Percentiles rank a stretch among this genome's conserved stretches.
Evolutionary conservation across 2,888 invertebrate species (phyloP).

Genomic region (Biston stratarius): DNA sequence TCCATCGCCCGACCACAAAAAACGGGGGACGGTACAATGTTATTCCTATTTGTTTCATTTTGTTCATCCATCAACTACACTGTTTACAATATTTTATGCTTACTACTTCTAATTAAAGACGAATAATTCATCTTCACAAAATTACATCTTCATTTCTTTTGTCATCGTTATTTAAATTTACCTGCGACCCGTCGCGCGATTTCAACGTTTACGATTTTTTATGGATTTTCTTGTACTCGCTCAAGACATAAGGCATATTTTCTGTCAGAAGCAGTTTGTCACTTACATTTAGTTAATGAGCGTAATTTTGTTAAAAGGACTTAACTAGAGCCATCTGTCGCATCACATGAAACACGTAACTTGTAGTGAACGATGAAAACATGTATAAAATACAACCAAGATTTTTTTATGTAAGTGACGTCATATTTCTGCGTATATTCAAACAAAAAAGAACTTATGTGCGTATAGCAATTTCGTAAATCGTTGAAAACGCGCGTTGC

Average conservation of each 20-base stretch:
- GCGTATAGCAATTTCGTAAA: conserved; percentile 23
- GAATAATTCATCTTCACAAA: conserved; percentile 52
- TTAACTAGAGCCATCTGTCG: not conserved
- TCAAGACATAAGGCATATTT: not conserved
- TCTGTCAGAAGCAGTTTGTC: not conserved
- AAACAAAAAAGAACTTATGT: not conserved
- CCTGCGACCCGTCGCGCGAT: conserved; percentile 44
- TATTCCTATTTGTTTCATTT: conserved; percentile 37
- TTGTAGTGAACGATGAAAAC: no score
- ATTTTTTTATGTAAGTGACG: no score
- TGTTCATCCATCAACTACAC: conserved; percentile 39
- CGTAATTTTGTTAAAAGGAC: not conserved
- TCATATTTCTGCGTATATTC: no score
- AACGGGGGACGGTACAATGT: conserved; percentile 28
- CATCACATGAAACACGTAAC: not conserved
- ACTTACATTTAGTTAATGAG: not conserved
- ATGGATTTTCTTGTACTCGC: not conserved
- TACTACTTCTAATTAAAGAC: conserved; percentile 70
- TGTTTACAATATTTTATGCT: conserved; percentile 72
- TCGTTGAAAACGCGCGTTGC: conserved; percentile 51
- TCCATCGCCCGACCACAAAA: conserved; percentile 28
- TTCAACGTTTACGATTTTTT: conserved; percentile 29
- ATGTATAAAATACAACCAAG: no score
- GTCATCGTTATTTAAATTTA: conserved; percentile 53
- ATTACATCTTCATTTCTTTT: conserved; percentile 56